Base-by-base conservation (phyloP, 2,888 invertebrate genomes). In the Ichneumon xanthorius region DNA sequence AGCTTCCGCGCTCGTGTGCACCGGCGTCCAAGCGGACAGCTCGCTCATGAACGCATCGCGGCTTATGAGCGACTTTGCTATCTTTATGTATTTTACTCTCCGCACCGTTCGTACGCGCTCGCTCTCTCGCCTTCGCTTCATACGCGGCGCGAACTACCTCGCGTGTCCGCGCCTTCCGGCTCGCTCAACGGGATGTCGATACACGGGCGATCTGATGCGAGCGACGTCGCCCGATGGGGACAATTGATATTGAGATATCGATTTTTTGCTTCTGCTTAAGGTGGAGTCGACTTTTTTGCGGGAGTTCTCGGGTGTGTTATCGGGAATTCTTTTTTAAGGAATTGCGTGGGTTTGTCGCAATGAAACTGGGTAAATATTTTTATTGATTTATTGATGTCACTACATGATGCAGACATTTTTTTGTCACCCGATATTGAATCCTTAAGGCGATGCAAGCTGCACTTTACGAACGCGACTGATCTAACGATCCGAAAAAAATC, bases 1-100 rank as follows among this genome's bases (percentile, higher is more conserved):
- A 85, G 85, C 85, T 82, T 82, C 76, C 63, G 73, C 75, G 75
- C 81, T 78, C 70, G 75, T 79, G 78, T 65, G 73, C 81, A 37
- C 50, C 40, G 61, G 58, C 80, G 77, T 80, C 77, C 72, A 68
- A 78, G 37, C 58, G 81, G 81, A 75, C 81, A 78, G 81, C 63
- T 75, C 75, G 48, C 73, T 68, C 68, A 53, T 45, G 55, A 53
- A 55, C 14, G 4, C 53, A 45, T 26, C 80, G 61, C 48, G 63
- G 65, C 81, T 81, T 78, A 81, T 82, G 71, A 85, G 73, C 81
- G 61, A 70, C 67, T 73, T 81, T 61, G 73, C 85, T 48, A 75
- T 75, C 70, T 63, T 63, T 65, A 53, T 65, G n/a, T 50, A 72
- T 65, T 68, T 71, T 26, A 33, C 37, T 70, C 61, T 26, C 26